Percentiles rank a stretch among this genome's conserved stretches.
These are phyloP conservation scores for Dynastes hyllus DNA, from an alignment of 2,888 invertebrate species.

Conservation along the genomic window DNA sequence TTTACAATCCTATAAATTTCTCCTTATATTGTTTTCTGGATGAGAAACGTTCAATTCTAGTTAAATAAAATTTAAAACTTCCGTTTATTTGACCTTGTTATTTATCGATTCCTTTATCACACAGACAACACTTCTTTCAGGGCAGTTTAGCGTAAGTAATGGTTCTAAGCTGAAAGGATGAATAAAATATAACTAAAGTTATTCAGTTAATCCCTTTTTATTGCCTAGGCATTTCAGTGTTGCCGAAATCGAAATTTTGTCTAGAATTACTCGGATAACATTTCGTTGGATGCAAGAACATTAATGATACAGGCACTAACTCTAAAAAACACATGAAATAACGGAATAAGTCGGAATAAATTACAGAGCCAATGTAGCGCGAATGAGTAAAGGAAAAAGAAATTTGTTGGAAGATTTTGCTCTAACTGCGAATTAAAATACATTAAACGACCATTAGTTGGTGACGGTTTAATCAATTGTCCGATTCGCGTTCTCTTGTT, in stretches of 20 bases:
- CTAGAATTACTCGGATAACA: not conserved
- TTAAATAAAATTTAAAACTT: slow-evolving; percentile 14
- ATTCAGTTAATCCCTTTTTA: slow-evolving; percentile 1
- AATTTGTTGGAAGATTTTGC: slow-evolving; percentile 27
- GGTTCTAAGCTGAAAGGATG: slow-evolving; percentile 9
- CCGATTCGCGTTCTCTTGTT: slow-evolving; percentile 17
- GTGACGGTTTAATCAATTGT: slow-evolving; percentile 45
- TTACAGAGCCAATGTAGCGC: slow-evolving; percentile 41
- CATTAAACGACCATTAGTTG: slow-evolving; percentile 41
- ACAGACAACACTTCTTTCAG: not conserved
- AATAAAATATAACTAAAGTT: slow-evolving; percentile 18
- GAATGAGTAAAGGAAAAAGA: slow-evolving; percentile 29
- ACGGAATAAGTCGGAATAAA: slow-evolving; percentile 25
- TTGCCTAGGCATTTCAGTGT: not conserved
- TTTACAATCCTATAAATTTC: too few species aligned
- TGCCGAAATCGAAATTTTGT: not conserved
- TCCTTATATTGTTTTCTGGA: too few species aligned
- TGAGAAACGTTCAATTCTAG: not conserved
- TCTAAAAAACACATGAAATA: slow-evolving; percentile 35
- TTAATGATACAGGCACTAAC: not conserved
- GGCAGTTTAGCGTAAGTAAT: slow-evolving; percentile 10
- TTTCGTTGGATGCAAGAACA: slow-evolving; percentile 17
- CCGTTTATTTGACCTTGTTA: slow-evolving; percentile 15
- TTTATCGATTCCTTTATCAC: slow-evolving; percentile 19
- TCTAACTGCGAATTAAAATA: slow-evolving; percentile 40